Evolutionary conservation across 2,113 vertebrate genomes (phyloP).

Genomic region (Rhinopithecus roxellana): DNA sequence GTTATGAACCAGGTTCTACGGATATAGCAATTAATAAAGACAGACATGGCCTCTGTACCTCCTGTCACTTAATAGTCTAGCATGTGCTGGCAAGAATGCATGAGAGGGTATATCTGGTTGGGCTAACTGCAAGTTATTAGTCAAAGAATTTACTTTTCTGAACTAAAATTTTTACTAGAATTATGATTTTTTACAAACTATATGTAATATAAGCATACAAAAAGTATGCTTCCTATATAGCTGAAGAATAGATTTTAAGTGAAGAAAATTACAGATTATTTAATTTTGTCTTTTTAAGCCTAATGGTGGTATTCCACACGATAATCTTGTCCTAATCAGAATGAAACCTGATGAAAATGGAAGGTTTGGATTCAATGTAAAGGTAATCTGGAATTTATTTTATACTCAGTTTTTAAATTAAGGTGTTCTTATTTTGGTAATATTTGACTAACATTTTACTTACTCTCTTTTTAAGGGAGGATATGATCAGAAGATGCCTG

Average conservation of each 20-base stretch:
- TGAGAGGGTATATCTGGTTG: neutral
- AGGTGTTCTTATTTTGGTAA: neutral
- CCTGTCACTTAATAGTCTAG: neutral
- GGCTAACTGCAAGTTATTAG: neutral
- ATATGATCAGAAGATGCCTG: constrained; percentile 98
- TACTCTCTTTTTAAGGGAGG: constrained; percentile 90
- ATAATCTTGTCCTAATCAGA: constrained; percentile 98
- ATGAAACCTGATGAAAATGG: constrained; percentile 98
- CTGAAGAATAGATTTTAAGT: neutral
- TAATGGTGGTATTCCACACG: constrained; percentile 95
- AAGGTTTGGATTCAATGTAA: constrained; percentile 99
- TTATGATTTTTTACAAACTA: neutral
- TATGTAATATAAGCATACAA: neutral
- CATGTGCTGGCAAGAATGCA: neutral
- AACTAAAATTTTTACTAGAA: constrained; percentile 25
- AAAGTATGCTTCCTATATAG: neutral
- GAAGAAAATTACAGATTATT: constrained; percentile 34
- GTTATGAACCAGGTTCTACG: neutral
- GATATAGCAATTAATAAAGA: neutral
- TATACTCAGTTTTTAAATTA: neutral
- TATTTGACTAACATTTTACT: constrained; percentile 42
- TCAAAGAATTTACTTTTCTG: neutral
- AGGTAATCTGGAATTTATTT: constrained; percentile 85
- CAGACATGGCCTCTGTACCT: neutral
- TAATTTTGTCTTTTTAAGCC: constrained; percentile 85